Evolutionary conservation across 64 coral and sea anemone genomes (phyloP), one percentile per base, ranked within the genome.

Genomic region (Orbicella faveolata): DNA sequence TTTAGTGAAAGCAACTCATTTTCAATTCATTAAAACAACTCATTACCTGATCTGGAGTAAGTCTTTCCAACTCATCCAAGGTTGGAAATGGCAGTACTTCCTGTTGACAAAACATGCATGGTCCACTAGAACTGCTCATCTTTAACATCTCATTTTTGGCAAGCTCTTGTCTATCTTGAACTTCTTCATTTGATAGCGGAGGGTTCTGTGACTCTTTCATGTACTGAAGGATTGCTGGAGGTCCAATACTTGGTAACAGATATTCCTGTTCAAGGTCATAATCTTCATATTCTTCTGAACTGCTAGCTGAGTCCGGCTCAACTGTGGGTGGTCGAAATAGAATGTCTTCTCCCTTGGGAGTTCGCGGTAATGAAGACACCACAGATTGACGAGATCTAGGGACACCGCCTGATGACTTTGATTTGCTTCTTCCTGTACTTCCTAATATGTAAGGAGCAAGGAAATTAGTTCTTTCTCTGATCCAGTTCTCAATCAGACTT

Each of bases 201-300:
- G 97, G 97, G 48, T 99, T 89, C 20, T 93, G 89, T 1, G 97
- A 99, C 63, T 99, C 97, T 41, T 99, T 99, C n/a, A 95, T 80
- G 53, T 99, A 99, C 74, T 99, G 97, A 21, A 99, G 86, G 33
- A 99, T 99, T 33, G 94, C 83, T 30, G 97, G 97, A 33, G 97
- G 97, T 20, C 97, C 97, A 34, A 99, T 96, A 57, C 97, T 99
- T 74, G 97, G 97, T 12, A 99, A 83, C 25, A 99, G 41, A 68
- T 44, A 75, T 48, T 84, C 70, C 10, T 93, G 91, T 21, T 96
- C 79, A n/a, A 76, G 77, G 13, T 84, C 35, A 70, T 85, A 91
- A 51, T 84, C 91, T 9, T 89, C 85, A 52, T 94, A 92, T 63
- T 89, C 92, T 8, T 99, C 97, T 34, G 97, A 95, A 87, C 86